Evolutionary conservation across 2,888 invertebrate genomes (phyloP).

Genomic region (Heliconius cydno): DNA sequence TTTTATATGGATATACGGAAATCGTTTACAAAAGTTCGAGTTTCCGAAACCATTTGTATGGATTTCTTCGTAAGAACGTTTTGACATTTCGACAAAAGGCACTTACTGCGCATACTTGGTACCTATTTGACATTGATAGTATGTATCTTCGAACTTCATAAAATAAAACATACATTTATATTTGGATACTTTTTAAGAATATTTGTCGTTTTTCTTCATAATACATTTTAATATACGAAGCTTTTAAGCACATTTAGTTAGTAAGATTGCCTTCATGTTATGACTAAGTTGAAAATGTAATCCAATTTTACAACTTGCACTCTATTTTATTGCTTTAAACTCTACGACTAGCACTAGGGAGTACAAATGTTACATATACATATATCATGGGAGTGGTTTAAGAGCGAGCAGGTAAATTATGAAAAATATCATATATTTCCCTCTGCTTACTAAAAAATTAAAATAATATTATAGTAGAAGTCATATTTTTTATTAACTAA

Average conservation of each 20-base stretch:
- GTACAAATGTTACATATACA: background rate
- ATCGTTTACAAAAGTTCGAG: background rate
- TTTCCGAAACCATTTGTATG: conserved; percentile 1
- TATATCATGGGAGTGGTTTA: background rate
- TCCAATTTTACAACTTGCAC: conserved; percentile 24
- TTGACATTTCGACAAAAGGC: conserved; percentile 1
- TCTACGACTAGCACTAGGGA: conserved; percentile 4
- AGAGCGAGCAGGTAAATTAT: background rate
- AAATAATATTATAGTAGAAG: too few species aligned
- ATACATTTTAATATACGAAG: background rate
- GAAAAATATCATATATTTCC: background rate
- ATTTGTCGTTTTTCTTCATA: background rate
- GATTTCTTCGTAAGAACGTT: background rate
- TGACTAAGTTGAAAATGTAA: conserved; percentile 4
- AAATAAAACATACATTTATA: background rate
- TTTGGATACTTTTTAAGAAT: background rate
- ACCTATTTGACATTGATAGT: background rate
- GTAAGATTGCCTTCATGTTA: conserved; percentile 15
- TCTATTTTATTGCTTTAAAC: conserved; percentile 17
- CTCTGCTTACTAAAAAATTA: too few species aligned
- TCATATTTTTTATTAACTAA: too few species aligned
- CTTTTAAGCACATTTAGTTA: background rate
- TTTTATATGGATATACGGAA: conserved; percentile 7
- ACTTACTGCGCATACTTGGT: background rate
- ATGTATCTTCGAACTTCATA: background rate